Conservation (phyloP, 2,888 invertebrate species). For the Lydus trimaculatus region DNA sequence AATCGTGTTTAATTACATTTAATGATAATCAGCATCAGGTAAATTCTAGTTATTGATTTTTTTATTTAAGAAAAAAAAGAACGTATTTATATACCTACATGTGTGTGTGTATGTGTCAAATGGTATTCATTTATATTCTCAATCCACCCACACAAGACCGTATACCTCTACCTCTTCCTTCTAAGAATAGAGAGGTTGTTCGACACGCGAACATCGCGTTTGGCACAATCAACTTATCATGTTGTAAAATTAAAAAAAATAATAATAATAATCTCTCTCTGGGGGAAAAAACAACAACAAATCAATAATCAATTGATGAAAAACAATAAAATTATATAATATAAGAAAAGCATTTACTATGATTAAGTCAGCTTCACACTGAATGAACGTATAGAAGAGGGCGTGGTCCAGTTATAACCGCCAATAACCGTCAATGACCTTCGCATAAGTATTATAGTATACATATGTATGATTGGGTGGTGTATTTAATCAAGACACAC, state of each 20-base stretch:
- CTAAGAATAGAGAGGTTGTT: slow-evolving; percentile 8
- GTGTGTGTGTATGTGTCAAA: background rate
- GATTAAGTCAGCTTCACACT: background rate
- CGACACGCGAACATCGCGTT: slow-evolving; percentile 1
- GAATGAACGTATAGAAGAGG: background rate
- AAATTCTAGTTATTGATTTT: background rate
- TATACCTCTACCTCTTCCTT: slow-evolving; percentile 36
- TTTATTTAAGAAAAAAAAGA: background rate
- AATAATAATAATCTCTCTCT: too few species aligned
- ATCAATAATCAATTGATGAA: background rate
- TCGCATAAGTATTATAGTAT: too few species aligned
- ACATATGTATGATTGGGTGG: background rate
- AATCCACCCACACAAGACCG: slow-evolving; percentile 32
- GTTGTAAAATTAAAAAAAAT: background rate
- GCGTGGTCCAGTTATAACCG: background rate
- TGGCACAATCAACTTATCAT: background rate
- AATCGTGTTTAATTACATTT: background rate
- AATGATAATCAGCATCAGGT: background rate
- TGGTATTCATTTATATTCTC: slow-evolving; percentile 1
- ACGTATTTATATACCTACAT: background rate
- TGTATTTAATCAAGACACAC: background rate
- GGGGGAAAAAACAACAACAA: background rate
- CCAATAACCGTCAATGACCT: slow-evolving; percentile 6
- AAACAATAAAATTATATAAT: background rate
- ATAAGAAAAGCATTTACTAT: background rate